phyloP scores from a whole-genome alignment of 2,888 invertebrate species.

The Panopea generosa region DNA sequence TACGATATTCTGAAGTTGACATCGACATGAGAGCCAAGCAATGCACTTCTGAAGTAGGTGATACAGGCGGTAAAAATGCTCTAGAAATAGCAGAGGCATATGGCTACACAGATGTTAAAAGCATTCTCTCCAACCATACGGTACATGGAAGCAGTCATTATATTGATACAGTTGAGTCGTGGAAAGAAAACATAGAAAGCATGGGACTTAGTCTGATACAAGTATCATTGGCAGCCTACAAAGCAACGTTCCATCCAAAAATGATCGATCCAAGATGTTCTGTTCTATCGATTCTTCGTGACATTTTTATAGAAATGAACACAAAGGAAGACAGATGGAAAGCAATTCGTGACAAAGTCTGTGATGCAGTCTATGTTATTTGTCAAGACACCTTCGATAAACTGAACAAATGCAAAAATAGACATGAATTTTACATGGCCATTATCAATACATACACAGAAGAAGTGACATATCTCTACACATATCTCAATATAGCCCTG shows the following conservation, averaged over 20 bases:
- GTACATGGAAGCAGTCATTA: constrained; percentile 12
- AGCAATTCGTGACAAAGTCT: constrained; percentile 49
- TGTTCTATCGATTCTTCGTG: constrained; percentile 34
- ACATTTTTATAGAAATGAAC: constrained; percentile 50
- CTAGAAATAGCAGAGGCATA: constrained; percentile 55
- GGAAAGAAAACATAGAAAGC: constrained; percentile 8
- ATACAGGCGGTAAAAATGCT: constrained; percentile 43
- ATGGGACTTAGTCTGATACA: constrained; percentile 42
- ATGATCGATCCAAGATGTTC: constrained; percentile 41
- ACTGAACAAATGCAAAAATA: constrained; percentile 31
- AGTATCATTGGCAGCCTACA: constrained; percentile 60
- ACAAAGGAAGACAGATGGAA: constrained; percentile 48
- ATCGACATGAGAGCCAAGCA: constrained; percentile 47
- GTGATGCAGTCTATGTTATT: constrained; percentile 46
- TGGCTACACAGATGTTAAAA: constrained; percentile 25
- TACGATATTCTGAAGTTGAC: constrained; percentile 47
- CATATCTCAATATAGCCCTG: constrained; percentile 56
- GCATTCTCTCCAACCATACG: constrained; percentile 25
- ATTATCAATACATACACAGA: constrained; percentile 57
- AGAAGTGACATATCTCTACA: constrained; percentile 55
- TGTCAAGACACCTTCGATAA: constrained; percentile 24
- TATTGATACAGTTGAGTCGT: constrained; percentile 41
- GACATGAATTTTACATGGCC: constrained; percentile 42
- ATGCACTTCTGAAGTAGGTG: constrained; percentile 50
- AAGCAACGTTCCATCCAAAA: constrained; percentile 55